phyloP scores from a whole-genome alignment of 2,113 vertebrate species.

The Hymenochirus boettgeri region DNA sequence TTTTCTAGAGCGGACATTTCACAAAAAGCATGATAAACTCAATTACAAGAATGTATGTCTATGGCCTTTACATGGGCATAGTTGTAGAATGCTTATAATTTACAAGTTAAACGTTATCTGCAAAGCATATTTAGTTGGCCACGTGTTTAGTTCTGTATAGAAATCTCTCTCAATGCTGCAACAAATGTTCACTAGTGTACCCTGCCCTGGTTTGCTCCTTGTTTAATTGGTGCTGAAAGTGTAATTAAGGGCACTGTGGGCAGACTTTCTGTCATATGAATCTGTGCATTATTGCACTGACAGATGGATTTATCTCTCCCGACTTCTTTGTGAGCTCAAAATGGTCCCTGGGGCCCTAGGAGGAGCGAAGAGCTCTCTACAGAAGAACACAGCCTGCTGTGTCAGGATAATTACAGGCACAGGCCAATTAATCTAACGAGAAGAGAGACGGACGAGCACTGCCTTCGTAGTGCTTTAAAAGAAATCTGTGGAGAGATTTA shows the following conservation, averaged over 20 bases:
- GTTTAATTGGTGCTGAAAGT: constrained; percentile 8
- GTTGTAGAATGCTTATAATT: too few relatives aligned
- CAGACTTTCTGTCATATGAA: not conserved
- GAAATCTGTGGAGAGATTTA: constrained; percentile 10
- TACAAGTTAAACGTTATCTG: too few relatives aligned
- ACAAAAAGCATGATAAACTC: too few relatives aligned
- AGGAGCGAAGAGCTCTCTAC: constrained; percentile 9
- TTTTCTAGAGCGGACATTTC: too few relatives aligned
- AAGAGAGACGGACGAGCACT: constrained; percentile 4
- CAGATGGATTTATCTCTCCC: constrained; percentile 17
- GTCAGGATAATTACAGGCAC: constrained; percentile 16
- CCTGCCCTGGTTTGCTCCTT: constrained; percentile 3
- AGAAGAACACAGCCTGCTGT: constrained; percentile 2
- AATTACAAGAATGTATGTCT: too few relatives aligned
- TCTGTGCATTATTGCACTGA: constrained; percentile 6
- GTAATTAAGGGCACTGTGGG: constrained; percentile 6
- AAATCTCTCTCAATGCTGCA: not conserved
- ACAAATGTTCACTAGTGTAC: not conserved
- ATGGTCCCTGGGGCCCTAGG: not conserved
- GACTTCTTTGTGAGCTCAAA: constrained; percentile 1
- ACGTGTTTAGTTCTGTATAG: too few relatives aligned
- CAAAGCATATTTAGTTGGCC: too few relatives aligned
- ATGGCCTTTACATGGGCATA: too few relatives aligned
- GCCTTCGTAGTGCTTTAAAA: not conserved
- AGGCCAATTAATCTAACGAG: constrained; percentile 20